Conservation (phyloP, 2,888 invertebrate genomes). For the Drosophila longiperda region DNA sequence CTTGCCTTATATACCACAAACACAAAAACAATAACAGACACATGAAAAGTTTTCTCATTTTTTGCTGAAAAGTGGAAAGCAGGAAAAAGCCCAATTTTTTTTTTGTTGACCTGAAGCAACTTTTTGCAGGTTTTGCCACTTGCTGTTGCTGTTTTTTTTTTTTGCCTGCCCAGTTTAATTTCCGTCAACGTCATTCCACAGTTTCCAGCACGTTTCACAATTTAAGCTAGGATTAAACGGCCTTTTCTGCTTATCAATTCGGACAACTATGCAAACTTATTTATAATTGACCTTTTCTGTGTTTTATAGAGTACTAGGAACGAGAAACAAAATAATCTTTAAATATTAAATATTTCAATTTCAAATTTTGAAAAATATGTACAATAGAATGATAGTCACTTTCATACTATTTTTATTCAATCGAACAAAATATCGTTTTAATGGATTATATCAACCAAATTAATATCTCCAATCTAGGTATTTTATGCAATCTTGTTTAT, state of each 20-base stretch:
- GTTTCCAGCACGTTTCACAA: conserved; percentile 16
- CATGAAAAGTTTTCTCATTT: conserved; percentile 33
- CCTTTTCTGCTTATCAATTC: conserved; percentile 24
- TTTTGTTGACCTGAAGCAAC: conserved; percentile 25
- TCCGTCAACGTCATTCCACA: conserved; percentile 28
- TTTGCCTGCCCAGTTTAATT: conserved; percentile 35
- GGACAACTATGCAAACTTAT: not conserved
- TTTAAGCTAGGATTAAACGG: conserved; percentile 22
- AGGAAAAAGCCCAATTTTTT: conserved; percentile 20
- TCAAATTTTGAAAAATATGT: not conserved
- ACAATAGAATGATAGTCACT: not conserved
- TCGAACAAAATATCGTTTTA: not conserved
- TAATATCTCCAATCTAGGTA: too few relatives aligned
- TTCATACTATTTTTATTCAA: not conserved
- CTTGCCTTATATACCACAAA: conserved; percentile 15
- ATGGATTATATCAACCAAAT: not conserved
- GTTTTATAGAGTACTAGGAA: not conserved
- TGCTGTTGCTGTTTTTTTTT: conserved; percentile 15
- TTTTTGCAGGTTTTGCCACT: conserved; percentile 12
- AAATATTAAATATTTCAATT: not conserved
- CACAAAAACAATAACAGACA: conserved; percentile 13
- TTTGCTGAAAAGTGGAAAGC: conserved; percentile 23
- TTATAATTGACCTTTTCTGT: not conserved
- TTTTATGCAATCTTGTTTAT: too few relatives aligned
- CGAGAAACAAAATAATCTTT: not conserved